Conservation (phyloP, 2,113 vertebrate species). For the Corythoichthys intestinalis region DNA sequence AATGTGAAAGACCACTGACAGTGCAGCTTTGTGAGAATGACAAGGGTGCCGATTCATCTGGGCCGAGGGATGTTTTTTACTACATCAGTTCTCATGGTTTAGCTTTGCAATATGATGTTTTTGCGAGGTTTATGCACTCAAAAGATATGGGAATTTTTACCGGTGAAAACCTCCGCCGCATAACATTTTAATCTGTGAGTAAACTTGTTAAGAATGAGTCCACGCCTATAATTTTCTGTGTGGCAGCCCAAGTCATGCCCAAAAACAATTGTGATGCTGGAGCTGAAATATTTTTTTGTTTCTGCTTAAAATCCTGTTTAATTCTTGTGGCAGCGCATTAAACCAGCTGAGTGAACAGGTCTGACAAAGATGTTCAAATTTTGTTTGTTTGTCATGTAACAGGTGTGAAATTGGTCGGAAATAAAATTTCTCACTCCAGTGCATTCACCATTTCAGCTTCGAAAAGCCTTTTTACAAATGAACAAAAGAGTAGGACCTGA, state of each 20-base stretch:
- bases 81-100: slow-evolving; percentile 71
- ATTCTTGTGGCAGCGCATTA: neutral
- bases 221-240: neutral
- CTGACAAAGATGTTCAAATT: neutral
- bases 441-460: too few relatives aligned
- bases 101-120: slow-evolving; percentile 66
- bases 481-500: too few relatives aligned
- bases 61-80: slow-evolving; percentile 73
- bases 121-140: slow-evolving; percentile 28
- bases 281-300: neutral
- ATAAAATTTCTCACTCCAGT: too few relatives aligned
- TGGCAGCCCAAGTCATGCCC: neutral
- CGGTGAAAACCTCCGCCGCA: neutral
- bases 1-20: slow-evolving; percentile 78
- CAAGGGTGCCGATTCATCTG: slow-evolving; percentile 78
- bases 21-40: slow-evolving; percentile 82
- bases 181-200: neutral
- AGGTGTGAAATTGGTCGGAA: too few relatives aligned
- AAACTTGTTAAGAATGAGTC: neutral
- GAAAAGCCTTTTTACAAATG: too few relatives aligned
- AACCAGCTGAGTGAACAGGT: neutral
- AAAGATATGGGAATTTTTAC: neutral
- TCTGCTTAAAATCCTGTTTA: neutral
- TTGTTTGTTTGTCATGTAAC: neutral
- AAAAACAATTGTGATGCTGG: neutral